Percentiles rank a stretch among this genome's conserved stretches.
phyloP scores from a whole-genome alignment of 2,888 invertebrate species.

The Eupithecia vulgata region DNA sequence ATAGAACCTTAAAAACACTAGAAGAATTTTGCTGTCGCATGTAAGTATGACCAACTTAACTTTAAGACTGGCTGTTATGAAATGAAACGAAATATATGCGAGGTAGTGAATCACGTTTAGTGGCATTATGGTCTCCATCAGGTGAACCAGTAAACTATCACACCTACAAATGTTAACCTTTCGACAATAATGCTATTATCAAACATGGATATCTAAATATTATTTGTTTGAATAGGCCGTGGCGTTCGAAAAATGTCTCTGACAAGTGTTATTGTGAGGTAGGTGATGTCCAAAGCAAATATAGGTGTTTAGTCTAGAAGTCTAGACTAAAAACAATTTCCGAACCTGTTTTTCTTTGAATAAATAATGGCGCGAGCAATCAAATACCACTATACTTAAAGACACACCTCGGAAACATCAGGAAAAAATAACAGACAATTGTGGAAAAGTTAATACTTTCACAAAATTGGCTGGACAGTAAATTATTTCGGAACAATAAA shows the following conservation, averaged over 20 bases:
- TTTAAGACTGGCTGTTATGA: not conserved
- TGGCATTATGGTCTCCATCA: not conserved
- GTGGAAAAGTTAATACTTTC: too few relatives aligned
- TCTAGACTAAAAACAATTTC: not conserved
- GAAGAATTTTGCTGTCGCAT: too few relatives aligned
- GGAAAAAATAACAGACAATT: too few relatives aligned
- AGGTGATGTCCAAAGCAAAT: not conserved
- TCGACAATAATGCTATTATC: not conserved
- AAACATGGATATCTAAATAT: not conserved
- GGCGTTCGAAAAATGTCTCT: not conserved
- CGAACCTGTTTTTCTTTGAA: not conserved
- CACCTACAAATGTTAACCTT: not conserved
- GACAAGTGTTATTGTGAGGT: not conserved
- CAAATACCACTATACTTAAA: not conserved
- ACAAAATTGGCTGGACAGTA: too few relatives aligned
- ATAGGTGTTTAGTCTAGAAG: not conserved
- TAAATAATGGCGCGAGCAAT: not conserved
- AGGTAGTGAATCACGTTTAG: not conserved
- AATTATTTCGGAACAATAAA: too few relatives aligned
- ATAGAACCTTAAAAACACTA: too few relatives aligned
- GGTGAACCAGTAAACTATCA: not conserved
- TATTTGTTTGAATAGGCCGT: constrained; percentile 3
- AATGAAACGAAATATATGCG: not conserved
- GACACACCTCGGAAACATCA: too few relatives aligned
- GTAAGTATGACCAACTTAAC: not conserved